Base-by-base conservation (phyloP, 1,140 invertebrate species). In the Asobara japonica region DNA sequence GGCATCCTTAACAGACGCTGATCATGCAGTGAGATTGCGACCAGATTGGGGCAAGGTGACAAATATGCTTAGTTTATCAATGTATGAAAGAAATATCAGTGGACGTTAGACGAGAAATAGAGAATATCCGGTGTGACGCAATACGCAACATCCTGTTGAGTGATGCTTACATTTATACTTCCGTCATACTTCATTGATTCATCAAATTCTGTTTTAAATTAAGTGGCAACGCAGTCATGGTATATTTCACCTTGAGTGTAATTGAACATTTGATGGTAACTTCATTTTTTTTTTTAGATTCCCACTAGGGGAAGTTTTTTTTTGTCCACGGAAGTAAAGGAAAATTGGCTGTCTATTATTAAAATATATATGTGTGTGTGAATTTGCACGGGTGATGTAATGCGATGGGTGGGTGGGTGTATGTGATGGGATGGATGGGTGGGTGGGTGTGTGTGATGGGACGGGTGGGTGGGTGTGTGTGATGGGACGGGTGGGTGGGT, bases 11-110 rank as follows among this genome's bases (percentile, higher is more conserved):
- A 86, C 87, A 25, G 93, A 94, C 84, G 92, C 93, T 71, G 91
- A 93, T 77, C 87, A 88, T 73, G 91, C 92, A 10, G 87, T 93
- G 48, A 88, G 89, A 76, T 81, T 92, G 33, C 88, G 91, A 71
- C 93, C 93, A 31, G 90, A 92, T 71, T 95, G 93, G 90, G 89
- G 91, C 71, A 94, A 94, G 89, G 93, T 93, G 80, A 79, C 38
- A 56, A 25, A 56, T 31, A 51, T 69, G 7, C 18, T 56, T 18
- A 1, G 18, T 69, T 33, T 45, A 16, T 13, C 31, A 16, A 27
- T 22, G 22, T n/a, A n/a, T n/a, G n/a, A n/a, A 22, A 56, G 51
- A 56, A 45, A 45, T 16, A 45, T 45, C 18, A 45, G 41, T 45
- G n/a, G 41, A 45, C 18, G 41, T 56, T 25, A 56, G 8, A 5